Evolutionary conservation across 2,888 invertebrate genomes (phyloP), one percentile per base, ranked within the genome.

Genomic region (Rugalucina vietnamica): DNA sequence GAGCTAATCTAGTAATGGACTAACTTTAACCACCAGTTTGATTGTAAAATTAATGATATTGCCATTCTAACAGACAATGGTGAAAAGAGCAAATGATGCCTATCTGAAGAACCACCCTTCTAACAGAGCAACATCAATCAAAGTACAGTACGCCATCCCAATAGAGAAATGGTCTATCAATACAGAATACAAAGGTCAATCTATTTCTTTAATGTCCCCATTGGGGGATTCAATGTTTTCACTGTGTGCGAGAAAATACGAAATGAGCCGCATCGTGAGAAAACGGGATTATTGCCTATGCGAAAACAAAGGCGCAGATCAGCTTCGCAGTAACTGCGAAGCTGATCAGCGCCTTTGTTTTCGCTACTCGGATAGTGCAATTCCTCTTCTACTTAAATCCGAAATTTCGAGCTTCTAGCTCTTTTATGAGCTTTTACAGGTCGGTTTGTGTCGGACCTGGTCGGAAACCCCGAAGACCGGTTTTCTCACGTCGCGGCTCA

Each of bases 41-140:
- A 60, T 60, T 60, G 60, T 60, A 60, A 21, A 60, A 60, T 60
- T 60, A 60, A 60, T 60, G 60, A 60, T 60, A 27, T 60, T 60
- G 60, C 5, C 60, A 60, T 60, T 60, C 29, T 5, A 10, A 8
- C 60, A 60, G 60, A 60, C 60, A 60, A 60, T 18, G 29, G 60
- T 60, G 27, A 29, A 60, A 29, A 27, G 60, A 60, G 60, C 60
- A 60, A 60, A 18, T 18, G 60, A 60, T 60, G 60, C 27, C 60
- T 60, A 60, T 60, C 60, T 18, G 10, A 60, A 3, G 60, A 18
- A 24, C 27, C 24, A 24, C 24, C 60, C 60, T 5, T 60, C 29
- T 29, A 60, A 60, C 3, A 60, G 10, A 8, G 29, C 29, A 60
- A 60, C 60, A 60, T 60, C 29, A 60, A 60, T 60, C 60, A 60